Evolutionary conservation across 2,113 vertebrate species (phyloP).

Genomic region (Dermatemys mawii): DNA sequence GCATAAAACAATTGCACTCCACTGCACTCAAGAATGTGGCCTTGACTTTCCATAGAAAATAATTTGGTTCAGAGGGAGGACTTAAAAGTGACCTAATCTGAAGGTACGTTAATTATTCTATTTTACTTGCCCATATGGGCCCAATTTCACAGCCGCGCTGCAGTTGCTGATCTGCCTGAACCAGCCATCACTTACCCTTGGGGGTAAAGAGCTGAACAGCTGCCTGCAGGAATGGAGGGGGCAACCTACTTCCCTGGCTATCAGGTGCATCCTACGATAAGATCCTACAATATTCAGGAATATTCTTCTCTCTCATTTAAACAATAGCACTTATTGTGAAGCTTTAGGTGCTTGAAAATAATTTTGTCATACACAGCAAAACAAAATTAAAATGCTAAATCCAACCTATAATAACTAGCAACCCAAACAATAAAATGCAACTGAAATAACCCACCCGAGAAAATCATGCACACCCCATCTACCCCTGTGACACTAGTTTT

Average conservation of each 20-base stretch:
- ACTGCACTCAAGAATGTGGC: not conserved
- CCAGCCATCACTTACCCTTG: not conserved
- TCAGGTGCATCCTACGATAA: not conserved
- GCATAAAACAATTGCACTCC: not conserved
- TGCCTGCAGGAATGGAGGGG: not conserved
- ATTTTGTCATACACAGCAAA: not conserved
- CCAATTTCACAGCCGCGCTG: not conserved
- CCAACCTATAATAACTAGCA: not conserved
- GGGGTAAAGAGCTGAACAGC: not conserved
- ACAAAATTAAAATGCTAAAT: not conserved
- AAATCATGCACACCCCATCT: not conserved
- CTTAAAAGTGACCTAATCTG: not conserved
- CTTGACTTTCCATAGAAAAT: not conserved
- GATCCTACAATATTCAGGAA: not conserved
- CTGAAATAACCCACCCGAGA: not conserved
- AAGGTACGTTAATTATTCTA: not conserved
- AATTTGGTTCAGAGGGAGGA: not conserved
- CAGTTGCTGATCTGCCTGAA: not conserved
- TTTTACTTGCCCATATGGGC: not conserved
- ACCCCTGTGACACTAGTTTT: not conserved
- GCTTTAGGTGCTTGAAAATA: not conserved
- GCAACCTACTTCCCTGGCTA: not conserved
- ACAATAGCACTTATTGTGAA: not conserved
- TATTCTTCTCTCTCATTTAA: not conserved
- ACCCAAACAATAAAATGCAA: not conserved